phyloP scores from a whole-genome alignment of 2,113 vertebrate genomes.

The Elachura formosa region DNA sequence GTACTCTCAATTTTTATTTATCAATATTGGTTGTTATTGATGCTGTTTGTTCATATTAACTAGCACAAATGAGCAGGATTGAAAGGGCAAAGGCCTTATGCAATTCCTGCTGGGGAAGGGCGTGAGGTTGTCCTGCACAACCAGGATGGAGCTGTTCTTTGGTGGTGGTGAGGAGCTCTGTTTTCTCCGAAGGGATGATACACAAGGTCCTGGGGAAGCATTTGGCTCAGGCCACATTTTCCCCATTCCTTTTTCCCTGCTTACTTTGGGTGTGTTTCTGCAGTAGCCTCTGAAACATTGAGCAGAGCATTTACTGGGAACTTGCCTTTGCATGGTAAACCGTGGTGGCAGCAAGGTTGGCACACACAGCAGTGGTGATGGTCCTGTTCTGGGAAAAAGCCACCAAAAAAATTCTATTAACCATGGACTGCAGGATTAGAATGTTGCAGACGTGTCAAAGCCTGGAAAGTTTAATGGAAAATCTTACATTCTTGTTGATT shows the following conservation, averaged over 20 bases:
- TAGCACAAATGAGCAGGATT: neutral
- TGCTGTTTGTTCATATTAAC: neutral
- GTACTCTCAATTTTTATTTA: neutral
- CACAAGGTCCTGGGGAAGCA: neutral
- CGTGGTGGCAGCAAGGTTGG: neutral
- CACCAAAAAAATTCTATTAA: neutral
- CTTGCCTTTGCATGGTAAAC: neutral
- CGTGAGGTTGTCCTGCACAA: neutral
- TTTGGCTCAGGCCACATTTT: neutral
- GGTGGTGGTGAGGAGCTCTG: accelerated
- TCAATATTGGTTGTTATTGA: neutral
- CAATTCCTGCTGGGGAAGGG: neutral
- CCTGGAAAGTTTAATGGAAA: constrained; percentile 11
- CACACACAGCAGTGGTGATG: neutral
- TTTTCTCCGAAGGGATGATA: neutral
- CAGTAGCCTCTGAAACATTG: neutral
- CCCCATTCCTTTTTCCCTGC: neutral
- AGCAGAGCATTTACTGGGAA: neutral
- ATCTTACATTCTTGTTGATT: neutral
- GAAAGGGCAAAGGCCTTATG: neutral
- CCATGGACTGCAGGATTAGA: neutral
- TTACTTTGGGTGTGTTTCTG: neutral
- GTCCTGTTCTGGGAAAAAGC: neutral
- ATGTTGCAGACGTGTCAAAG: neutral
- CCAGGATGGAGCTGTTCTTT: neutral